Base-by-base conservation (phyloP, 2,888 invertebrate species). In the Hesperia comma region DNA sequence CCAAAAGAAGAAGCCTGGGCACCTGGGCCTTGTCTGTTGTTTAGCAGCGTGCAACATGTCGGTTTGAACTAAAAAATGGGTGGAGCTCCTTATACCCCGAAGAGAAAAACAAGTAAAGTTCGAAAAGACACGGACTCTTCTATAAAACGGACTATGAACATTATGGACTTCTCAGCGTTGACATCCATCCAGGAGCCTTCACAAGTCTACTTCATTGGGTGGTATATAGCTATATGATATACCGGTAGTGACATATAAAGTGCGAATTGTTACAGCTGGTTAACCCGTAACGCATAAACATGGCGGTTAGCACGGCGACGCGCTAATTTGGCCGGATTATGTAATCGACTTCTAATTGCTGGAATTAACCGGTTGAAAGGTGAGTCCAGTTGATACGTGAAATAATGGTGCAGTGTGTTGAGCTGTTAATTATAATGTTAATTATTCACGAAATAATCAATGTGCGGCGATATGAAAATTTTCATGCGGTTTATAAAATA, bases 321-420 rank as follows among this genome's bases (percentile, higher is more conserved):
- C 32, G 17, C 2, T 54, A 53, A 61, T 53, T 53, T 51, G 10
- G 10, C 41, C 17, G 53, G 49, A 49, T 61, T 53, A 53, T 53
- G 53, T 49, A 61, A 53, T 61, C 10, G 61, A 61, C 40, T 41
- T 40, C 61, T 40, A 53, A 61, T 61, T 61, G 40, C 53, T 41
- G 51, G 51, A 21, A 53, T 53, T 61, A 61, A 53, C 61, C 37
- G 14, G 51, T 19, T 17, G 51, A 58, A 61, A 37, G 61, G 61
- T 51, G 53, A 53, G 53, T 33, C 19, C 37, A 12, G 46, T 51
- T 61, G 61, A 61, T 53, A 53, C 15, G 53, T 61, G 41, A 53
- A 61, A 53, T 53, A 46, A 17, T n/a, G 21, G 26, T 61, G 61
- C 61, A 61, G 19, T 21, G 12, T 51, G 10, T 17, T 19, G 19